These are phyloP conservation scores for Pediacus dermestoides DNA, from an alignment of 2,888 invertebrate genomes.

Conservation along the genomic window DNA sequence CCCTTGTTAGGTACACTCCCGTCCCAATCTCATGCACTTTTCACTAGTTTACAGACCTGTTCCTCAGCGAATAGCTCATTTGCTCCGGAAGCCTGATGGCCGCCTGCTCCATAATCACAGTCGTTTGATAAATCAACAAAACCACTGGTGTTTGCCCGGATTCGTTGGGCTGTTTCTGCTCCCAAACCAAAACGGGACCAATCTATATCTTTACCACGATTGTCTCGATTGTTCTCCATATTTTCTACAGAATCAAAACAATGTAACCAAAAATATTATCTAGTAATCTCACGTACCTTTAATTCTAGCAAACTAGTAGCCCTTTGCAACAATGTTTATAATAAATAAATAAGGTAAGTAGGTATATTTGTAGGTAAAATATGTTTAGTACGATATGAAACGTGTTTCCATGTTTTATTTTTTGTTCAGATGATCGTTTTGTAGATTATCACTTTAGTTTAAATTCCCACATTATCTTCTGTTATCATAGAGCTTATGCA, in stretches of 20 bases:
- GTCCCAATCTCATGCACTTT: too few relatives aligned
- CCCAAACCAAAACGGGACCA: conserved; percentile 58
- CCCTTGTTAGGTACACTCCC: too few relatives aligned
- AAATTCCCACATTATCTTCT: too few relatives aligned
- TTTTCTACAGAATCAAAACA: too few relatives aligned
- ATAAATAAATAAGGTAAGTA: neutral
- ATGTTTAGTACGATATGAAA: neutral
- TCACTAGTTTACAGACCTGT: conserved; percentile 64
- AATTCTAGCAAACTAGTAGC: too few relatives aligned
- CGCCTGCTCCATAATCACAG: conserved; percentile 73
- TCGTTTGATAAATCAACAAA: conserved; percentile 74
- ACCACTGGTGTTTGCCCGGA: conserved; percentile 65
- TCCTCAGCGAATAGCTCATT: conserved; percentile 91
- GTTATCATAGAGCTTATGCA: too few relatives aligned
- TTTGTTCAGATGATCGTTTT: too few relatives aligned
- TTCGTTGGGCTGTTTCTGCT: conserved; percentile 48
- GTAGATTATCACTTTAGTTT: too few relatives aligned
- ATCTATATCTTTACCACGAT: conserved; percentile 48
- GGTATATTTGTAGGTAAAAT: neutral
- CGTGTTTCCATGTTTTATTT: neutral
- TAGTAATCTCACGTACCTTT: neutral
- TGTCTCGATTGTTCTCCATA: conserved; percentile 31
- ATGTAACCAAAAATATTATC: neutral
- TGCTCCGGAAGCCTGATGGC: conserved; percentile 80
- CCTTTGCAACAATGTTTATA: too few relatives aligned